Conservation (phyloP, 2,888 invertebrate species). For the Drosophila siamana region DNA sequence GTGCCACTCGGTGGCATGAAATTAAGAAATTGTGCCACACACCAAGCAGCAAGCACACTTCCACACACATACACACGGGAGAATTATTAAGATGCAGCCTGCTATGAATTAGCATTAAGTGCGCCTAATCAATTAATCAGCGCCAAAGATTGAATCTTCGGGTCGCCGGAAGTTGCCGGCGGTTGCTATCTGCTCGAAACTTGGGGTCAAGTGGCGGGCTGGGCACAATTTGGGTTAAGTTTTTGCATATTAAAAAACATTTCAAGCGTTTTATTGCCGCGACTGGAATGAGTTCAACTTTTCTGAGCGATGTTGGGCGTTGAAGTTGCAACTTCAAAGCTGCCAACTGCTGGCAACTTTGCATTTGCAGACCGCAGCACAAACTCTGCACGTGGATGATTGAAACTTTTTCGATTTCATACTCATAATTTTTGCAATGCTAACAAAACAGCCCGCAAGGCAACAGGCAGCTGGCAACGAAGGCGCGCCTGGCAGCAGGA, state of each 20-base stretch:
- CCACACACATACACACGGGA: neutral
- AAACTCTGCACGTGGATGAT: conserved; percentile 62
- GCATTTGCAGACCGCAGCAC: conserved; percentile 37
- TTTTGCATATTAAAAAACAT: conserved; percentile 74
- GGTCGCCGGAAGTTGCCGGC: neutral
- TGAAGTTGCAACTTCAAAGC: conserved; percentile 62
- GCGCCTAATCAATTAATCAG: conserved; percentile 66
- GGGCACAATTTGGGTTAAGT: conserved; percentile 68
- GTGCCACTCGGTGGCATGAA: conserved; percentile 53
- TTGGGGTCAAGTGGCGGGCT: conserved; percentile 66
- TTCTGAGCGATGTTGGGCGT: conserved; percentile 50
- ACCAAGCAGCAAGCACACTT: too few species aligned
- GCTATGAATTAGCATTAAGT: conserved; percentile 64
- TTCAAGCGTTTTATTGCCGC: conserved; percentile 74
- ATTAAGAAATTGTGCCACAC: conserved; percentile 62
- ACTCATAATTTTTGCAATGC: conserved; percentile 75
- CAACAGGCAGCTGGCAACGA: conserved; percentile 13
- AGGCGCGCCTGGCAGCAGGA: neutral
- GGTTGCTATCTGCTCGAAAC: conserved; percentile 42
- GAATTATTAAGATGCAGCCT: conserved; percentile 41
- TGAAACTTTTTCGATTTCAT: conserved; percentile 79
- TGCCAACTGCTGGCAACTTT: conserved; percentile 52
- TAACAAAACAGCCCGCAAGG: conserved; percentile 54
- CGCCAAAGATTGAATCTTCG: conserved; percentile 10
- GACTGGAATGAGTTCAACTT: conserved; percentile 60